Evolutionary conservation across 2,113 vertebrate species (phyloP), one percentile per base, ranked within the genome.

Genomic region (Salvator merianae): DNA sequence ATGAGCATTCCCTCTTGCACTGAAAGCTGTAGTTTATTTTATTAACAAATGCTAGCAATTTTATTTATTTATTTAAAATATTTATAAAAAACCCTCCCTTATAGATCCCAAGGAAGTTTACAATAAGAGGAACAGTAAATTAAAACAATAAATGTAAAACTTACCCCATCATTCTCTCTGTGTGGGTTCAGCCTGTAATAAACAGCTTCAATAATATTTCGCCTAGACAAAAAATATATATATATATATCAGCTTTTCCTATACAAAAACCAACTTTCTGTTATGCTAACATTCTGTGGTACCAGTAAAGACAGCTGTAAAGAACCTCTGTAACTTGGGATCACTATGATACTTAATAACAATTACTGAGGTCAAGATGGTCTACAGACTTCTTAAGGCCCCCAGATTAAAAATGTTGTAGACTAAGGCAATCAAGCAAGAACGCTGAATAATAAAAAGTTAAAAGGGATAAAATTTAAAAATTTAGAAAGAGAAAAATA

Each of bases 171-270:
- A 91, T 95, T 99, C 91, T 99, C 98, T 96, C 97, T 97, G 95
- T 98, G 97, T 90, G 98, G 99, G 95, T 97, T 99, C 95, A 99
- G 96, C 91, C 97, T 97, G 96, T 97, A 98, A 96, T 99, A 99
- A 92, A 99, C 98, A 91, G 97, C 97, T 97, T 99, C 98, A 91
- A 99, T 98, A 96, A 99, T 97, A 97, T 97, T 97, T 95, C 97
- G 98, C 95, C 99, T 99, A 94, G 78, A 95, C 71, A 70, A 89
- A 87, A 53, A 50, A 81, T 5, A 88, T 83, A 24, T 77, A 66
- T 73, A 72, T 32, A 47, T 9, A 26, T 73, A 72, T 69, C 22
- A 75, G 1, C 47, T 30, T 13, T 85, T 63, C 32, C 36, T 18
- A 82, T 22, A 78, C 20, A 28, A 78, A 38, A 16, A 20, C n/a